Percentiles rank a stretch among this genome's conserved stretches.
Evolutionary conservation across 2,797 vertebrate genomes (phyloP).

Genomic region (Characodon lateralis): DNA sequence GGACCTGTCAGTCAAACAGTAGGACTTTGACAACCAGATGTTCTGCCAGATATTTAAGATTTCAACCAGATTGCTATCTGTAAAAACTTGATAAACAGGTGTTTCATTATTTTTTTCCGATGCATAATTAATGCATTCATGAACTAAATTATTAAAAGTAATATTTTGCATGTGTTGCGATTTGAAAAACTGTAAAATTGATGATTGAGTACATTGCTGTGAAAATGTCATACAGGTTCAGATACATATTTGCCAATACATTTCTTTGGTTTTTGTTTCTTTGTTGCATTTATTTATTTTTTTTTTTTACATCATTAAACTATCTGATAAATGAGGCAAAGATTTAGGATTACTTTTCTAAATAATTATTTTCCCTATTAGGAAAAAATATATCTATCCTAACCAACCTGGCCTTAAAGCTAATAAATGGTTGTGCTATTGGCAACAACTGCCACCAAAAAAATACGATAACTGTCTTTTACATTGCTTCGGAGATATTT

Average conservation of each 20-base stretch:
- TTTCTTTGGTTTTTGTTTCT: neutral
- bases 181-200: neutral
- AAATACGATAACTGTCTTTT: neutral
- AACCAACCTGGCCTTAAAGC: neutral
- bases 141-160: neutral
- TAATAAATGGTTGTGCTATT: neutral
- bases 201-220: neutral
- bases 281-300: neutral
- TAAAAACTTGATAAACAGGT: neutral
- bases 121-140: neutral
- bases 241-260: neutral
- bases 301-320: neutral
- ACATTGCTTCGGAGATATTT: neutral
- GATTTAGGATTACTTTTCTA: neutral
- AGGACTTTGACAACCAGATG: constrained; percentile 1
- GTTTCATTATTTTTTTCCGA: neutral
- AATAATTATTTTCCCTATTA: neutral
- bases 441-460: neutral
- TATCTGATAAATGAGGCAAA: neutral
- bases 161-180: neutral
- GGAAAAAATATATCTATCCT: too few species aligned
- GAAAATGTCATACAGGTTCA: neutral
- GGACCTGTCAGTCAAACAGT: neutral
- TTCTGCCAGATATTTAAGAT: neutral
- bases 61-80: neutral